Conservation (phyloP, 1,140 invertebrate species). For the Drosophila erecta region DNA sequence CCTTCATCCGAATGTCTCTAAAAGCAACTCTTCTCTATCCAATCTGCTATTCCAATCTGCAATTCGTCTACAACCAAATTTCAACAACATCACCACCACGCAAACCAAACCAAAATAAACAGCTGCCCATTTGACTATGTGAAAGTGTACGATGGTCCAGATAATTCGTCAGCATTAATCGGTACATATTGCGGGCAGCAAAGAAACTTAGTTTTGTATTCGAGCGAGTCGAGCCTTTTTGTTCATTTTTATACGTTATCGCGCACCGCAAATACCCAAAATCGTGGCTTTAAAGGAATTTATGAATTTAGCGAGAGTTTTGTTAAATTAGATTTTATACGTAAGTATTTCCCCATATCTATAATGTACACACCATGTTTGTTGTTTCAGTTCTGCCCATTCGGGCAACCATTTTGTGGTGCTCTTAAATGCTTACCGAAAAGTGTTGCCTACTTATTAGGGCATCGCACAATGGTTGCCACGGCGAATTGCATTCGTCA, state of each 20-base stretch:
- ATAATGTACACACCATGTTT: slow-evolving; percentile 14
- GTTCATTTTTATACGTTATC: slow-evolving; percentile 95
- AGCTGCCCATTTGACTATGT: slow-evolving; percentile 99
- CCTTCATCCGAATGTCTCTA: slow-evolving; percentile 22
- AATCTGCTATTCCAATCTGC: slow-evolving; percentile 40
- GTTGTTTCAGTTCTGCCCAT: slow-evolving; percentile 60
- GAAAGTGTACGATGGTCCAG: slow-evolving; percentile 97
- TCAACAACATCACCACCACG: slow-evolving; percentile 42
- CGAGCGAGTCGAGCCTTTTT: slow-evolving; percentile 94
- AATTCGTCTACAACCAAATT: slow-evolving; percentile 60
- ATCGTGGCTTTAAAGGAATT: slow-evolving; percentile 97
- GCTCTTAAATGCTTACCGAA: background rate
- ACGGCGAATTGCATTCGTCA: slow-evolving; percentile 55
- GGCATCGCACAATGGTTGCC: slow-evolving; percentile 42
- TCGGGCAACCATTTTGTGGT: slow-evolving; percentile 40
- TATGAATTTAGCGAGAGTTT: slow-evolving; percentile 98
- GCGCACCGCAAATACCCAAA: slow-evolving; percentile 95
- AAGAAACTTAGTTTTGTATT: slow-evolving; percentile 97
- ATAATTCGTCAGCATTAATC: slow-evolving; percentile 94
- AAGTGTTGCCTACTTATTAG: background rate
- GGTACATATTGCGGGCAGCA: slow-evolving; percentile 99
- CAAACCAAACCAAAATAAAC: slow-evolving; percentile 32
- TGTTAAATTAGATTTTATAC: slow-evolving; percentile 98
- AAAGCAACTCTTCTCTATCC: slow-evolving; percentile 52
- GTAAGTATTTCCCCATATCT: slow-evolving; percentile 85